Base-by-base conservation (phyloP, 2,888 invertebrate species). In the Notodonta ziczac region DNA sequence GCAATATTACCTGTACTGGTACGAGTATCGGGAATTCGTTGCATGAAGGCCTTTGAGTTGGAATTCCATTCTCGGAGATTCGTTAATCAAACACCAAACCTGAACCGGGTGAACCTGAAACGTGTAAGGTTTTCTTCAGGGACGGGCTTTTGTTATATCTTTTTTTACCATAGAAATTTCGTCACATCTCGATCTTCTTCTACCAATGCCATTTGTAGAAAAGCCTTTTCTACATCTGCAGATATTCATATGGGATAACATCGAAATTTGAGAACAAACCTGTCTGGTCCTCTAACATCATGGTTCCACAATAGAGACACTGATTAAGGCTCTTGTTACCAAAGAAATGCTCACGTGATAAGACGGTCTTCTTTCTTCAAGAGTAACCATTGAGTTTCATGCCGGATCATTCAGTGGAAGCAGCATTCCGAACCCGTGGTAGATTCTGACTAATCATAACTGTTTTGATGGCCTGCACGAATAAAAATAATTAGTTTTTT, bases 191-290 rank as follows among this genome's bases (percentile, higher is more conserved):
- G 50, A 46, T 73, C 72, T 8, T 56, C 2, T 0, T 62, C 50
- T 39, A 76, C 70, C 0, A 78, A 58, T 2, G 63, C 66, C 14
- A 73, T n/a, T 58, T 72, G 74, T 14, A 77, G 55, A 62, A 79
- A 76, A 0, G 72, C 75, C 50, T 74, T 75, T 44, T 78, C 74
- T 0, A 78, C 69, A 56, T 76, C 78, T n/a, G 74, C 73, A 24
- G 56, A 44, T 5, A 75, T 60, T 0, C 69, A 76, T 32, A 75
- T 63, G 2, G 32, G 32, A 32, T 73, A 53, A 9, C 44, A n/a
- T 53, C 77, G 61, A 54, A 77, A 79, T 54, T 57, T 66, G 5
- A 77, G 14, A 77, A 12, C 8, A 77, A 48, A 7, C 60, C 73
- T 3, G 70, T 73, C 0, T 77, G 50, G 24, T 79, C 72, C 59